Conservation (phyloP, 1,140 invertebrate species). For the Drosophila baimaii region DNA sequence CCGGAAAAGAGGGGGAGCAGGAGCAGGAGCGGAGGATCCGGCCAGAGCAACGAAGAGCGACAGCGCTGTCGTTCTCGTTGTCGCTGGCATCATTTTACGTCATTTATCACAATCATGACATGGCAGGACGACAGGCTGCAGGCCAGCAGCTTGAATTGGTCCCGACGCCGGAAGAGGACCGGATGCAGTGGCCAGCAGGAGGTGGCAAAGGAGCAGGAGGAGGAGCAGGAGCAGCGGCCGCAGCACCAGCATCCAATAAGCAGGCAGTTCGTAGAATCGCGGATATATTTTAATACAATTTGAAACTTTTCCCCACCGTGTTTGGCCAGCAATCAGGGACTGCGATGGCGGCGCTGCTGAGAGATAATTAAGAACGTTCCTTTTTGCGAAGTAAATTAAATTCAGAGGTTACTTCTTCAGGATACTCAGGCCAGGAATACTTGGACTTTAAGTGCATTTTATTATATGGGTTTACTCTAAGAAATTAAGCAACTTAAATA, state of each 20-base stretch:
- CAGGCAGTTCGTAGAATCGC: slow-evolving; percentile 22
- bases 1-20: neutral
- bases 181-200: slow-evolving; percentile 11
- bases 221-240: neutral
- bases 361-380: slow-evolving; percentile 44
- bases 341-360: slow-evolving; percentile 17
- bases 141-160: slow-evolving; percentile 33
- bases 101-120: slow-evolving; percentile 83
- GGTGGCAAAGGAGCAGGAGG: neutral
- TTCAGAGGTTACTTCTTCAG: slow-evolving; percentile 7
- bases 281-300: slow-evolving; percentile 70
- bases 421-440: too few species aligned
- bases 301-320: slow-evolving; percentile 33
- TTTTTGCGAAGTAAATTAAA: slow-evolving; percentile 27
- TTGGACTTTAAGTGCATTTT: neutral
- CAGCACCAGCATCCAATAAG: slow-evolving; percentile 26
- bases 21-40: slow-evolving; percentile 15
- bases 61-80: slow-evolving; percentile 63
- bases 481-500: neutral
- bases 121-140: slow-evolving; percentile 64
- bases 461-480: neutral
- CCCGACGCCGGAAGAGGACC: slow-evolving; percentile 31
- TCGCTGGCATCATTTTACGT: slow-evolving; percentile 80
- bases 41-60: slow-evolving; percentile 56
- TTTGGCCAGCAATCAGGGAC: slow-evolving; percentile 62